phyloP scores from a whole-genome alignment of 2,797 vertebrate genomes.

The Buceros bicornis region DNA sequence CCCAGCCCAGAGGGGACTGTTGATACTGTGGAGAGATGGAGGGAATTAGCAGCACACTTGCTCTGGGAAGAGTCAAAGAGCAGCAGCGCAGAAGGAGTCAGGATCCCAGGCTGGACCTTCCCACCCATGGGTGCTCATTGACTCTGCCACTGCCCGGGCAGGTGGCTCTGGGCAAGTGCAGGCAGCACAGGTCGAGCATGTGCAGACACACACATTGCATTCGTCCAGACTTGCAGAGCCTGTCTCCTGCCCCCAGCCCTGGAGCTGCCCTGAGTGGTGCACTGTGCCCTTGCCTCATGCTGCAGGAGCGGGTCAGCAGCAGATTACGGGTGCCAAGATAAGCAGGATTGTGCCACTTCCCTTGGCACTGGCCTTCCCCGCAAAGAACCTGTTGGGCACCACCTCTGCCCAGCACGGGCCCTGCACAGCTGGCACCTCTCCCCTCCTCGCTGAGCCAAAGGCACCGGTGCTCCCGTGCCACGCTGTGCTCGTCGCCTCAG shows the following conservation, averaged over 20 bases:
- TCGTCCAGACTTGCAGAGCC: not conserved
- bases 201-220: not conserved
- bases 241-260: not conserved
- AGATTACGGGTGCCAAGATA: not conserved
- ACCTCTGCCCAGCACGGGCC: not conserved
- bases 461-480: accelerated
- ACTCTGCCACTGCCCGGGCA: not conserved
- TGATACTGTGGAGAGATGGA: conserved; percentile 79
- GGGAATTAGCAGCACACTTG: conserved; percentile 56
- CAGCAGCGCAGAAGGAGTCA: not conserved
- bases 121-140: not conserved
- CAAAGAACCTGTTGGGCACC: not conserved
- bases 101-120: not conserved
- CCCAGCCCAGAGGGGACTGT: conserved; percentile 52
- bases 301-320: not conserved
- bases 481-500: not conserved
- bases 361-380: not conserved
- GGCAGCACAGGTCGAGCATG: not conserved
- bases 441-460: not conserved
- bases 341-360: not conserved
- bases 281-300: not conserved
- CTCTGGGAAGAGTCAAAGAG: not conserved
- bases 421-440: not conserved
- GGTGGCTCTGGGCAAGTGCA: accelerated
- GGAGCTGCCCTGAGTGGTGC: accelerated